Conservation (phyloP, 2,113 vertebrate genomes). For the Hyaena hyaena region DNA sequence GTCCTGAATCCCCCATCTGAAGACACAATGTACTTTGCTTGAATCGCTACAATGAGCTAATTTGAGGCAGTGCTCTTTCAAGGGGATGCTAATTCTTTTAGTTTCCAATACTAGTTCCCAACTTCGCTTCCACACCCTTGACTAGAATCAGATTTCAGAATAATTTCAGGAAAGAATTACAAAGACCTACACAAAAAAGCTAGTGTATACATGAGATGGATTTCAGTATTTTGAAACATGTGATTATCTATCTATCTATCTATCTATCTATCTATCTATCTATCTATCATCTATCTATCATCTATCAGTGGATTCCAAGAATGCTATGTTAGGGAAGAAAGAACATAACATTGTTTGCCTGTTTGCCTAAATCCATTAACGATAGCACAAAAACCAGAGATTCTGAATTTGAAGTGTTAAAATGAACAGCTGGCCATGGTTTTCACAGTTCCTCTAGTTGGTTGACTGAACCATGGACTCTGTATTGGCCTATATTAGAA, state of each 20-base stretch:
- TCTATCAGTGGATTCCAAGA: neutral
- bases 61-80: neutral
- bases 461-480: neutral
- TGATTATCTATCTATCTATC: neutral
- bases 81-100: neutral
- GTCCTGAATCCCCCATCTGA: rapidly evolving
- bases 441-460: neutral
- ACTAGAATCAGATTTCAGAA: neutral
- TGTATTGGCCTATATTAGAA: neutral
- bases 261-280: neutral
- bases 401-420: neutral
- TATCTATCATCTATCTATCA: neutral
- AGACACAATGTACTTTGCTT: neutral
- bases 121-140: neutral
- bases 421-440: neutral
- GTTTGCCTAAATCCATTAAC: neutral
- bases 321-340: neutral
- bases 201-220: neutral
- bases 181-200: neutral
- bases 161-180: neutral
- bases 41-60: neutral
- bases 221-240: constrained; percentile 7
- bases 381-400: neutral
- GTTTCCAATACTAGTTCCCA: neutral
- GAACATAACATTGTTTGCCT: neutral